Evolutionary conservation across 2,797 vertebrate genomes (phyloP).

Genomic region (Tachyglossus aculeatus): DNA sequence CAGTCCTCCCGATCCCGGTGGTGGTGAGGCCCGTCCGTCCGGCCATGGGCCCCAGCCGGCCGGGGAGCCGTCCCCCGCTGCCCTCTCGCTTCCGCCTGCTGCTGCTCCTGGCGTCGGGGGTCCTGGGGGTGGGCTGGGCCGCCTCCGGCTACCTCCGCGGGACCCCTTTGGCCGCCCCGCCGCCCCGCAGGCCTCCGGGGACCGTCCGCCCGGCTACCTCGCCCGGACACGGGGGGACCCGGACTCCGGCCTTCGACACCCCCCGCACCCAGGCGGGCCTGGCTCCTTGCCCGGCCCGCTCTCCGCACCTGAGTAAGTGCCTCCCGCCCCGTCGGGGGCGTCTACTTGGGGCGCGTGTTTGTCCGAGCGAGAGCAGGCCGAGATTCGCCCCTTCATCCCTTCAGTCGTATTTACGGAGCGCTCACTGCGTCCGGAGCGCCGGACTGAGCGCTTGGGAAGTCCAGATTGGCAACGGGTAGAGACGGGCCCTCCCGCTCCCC

Average conservation of each 20-base stretch:
- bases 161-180: no score
- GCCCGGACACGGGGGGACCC: slow-evolving; percentile 24
- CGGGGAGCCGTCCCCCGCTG: slow-evolving; percentile 66
- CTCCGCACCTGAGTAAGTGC: slow-evolving; percentile 89
- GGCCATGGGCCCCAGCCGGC: slow-evolving; percentile 76
- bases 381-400: background rate
- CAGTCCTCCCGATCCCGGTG: no score
- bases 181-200: slow-evolving; percentile 19
- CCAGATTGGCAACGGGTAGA: no score
- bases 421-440: no score
- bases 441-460: no score
- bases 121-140: slow-evolving; percentile 83
- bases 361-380: no score
- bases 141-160: slow-evolving; percentile 73
- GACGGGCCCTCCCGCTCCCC: no score
- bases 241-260: background rate
- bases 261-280: background rate
- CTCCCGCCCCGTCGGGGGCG: background rate
- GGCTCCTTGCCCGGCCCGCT: slow-evolving; percentile 76
- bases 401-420: no score
- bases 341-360: background rate
- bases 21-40: background rate
- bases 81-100: slow-evolving; percentile 79
- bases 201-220: slow-evolving; percentile 48
- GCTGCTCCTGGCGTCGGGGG: slow-evolving; percentile 76